Evolutionary conservation across 2,797 vertebrate genomes (phyloP).

Genomic region (Pachyuromys duprasi): DNA sequence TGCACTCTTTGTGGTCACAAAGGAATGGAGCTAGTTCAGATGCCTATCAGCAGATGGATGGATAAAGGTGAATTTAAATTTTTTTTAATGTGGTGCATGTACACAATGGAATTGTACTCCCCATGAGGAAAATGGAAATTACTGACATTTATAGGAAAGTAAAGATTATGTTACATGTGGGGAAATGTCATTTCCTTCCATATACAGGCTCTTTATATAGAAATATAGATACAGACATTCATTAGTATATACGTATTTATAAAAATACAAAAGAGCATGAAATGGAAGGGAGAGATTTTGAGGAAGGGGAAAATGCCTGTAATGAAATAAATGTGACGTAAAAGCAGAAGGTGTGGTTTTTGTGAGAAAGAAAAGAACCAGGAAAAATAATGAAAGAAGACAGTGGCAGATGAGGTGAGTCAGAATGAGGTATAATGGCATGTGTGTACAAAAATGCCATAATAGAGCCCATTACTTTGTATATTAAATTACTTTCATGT

Average conservation of each 20-base stretch:
- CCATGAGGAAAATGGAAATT: not conserved
- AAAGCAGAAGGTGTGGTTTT: not conserved
- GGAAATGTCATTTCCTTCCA: not conserved
- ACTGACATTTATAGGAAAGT: not conserved
- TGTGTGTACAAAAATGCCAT: not conserved
- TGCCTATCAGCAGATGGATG: not conserved
- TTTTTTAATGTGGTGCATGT: not conserved
- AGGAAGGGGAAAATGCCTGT: not conserved
- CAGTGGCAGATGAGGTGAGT: not conserved
- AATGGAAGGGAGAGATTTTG: not conserved
- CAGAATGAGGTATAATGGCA: not conserved
- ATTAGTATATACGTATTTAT: not conserved
- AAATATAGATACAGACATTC: not conserved
- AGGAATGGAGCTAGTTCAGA: not conserved
- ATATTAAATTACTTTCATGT: not conserved
- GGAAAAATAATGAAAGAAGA: too few species aligned
- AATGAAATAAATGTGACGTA: not conserved
- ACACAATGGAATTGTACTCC: not conserved
- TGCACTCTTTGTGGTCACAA: not conserved
- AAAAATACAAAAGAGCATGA: not conserved
- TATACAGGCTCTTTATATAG: not conserved
- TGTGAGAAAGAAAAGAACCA: not conserved
- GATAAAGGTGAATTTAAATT: not conserved
- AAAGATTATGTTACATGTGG: too few species aligned
- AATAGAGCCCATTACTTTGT: not conserved